Base-by-base conservation (phyloP, 2,888 invertebrate species). In the Herminia tarsipennalis region DNA sequence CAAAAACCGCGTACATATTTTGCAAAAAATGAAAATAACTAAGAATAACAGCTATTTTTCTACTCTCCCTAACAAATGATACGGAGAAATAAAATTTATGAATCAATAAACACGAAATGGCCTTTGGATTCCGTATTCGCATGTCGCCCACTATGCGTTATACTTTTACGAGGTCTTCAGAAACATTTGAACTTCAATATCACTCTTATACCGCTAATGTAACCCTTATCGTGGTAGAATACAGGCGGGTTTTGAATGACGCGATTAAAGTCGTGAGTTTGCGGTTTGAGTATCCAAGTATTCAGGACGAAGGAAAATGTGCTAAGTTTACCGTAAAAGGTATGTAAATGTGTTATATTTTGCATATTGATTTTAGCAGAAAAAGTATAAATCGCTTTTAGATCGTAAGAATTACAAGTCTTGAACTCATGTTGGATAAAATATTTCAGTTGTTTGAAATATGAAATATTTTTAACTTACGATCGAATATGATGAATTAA, bases 51-150 rank as follows among this genome's bases (percentile, higher is more conserved):
- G 48, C 28, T 36, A 55, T 66, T 52, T 60, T 50, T 41, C 48
- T 27, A 25, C 28, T 9, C 20, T 29, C 40, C 40, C 30, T 56
- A 47, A 56, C 50, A 51, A 64, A 64, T 57, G 49, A 61, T 46
- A 32, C 47, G 44, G 28, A 14, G 24, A 54, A 55, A 64, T 62
- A 56, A 63, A 62, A 65, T 70, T 52, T 66, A 59, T 56, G 66
- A 64, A 68, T 70, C 66, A 55, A 60, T 70, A 67, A 66, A 58
- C 55, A 61, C 39, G 30, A 36, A 66, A 56, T 40, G 51, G 37
- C 49, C 35, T 62, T 48, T 47, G 38, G 45, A 59, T 56, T 62
- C 51, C 40, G 46, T 51, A 57, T 55, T 66, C 41, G 50, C 45
- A 50, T 62, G 56, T 56, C 63, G 35, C 56, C 44, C 38, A 49